Evolutionary conservation across 2,113 vertebrate species (phyloP), one percentile per base, ranked within the genome.

Genomic region (Asarcornis scutulata): DNA sequence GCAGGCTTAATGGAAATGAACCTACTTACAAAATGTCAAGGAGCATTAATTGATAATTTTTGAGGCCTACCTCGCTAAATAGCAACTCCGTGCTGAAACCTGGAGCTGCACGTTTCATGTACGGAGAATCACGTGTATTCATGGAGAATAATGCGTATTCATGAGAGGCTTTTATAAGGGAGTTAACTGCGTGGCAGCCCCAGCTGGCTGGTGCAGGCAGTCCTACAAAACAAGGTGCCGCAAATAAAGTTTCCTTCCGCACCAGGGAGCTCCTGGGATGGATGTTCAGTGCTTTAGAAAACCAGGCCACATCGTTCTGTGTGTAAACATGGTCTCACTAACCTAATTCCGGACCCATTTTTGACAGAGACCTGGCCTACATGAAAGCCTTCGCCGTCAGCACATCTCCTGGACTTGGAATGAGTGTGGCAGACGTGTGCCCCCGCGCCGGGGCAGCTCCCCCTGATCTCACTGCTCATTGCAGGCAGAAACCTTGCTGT

Each of bases 31-130:
- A 94, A 97, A 96, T 92, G 93, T 95, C 93, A 93, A 91, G 93
- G 90, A 95, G 95, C 93, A 88, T 96, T 86, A 96, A 96, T 93
- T 92, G 95, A 86, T 71, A 60, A 92, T 94, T 95, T 91, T 46
- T 25, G 93, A 81, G 85, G 82, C 91, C 88, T 71, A 80, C 81
- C 82, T 94, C 3, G 6, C 90, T 91, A 89, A 89, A 82, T 74
- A 91, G 52, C 88, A 72, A 17, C 27, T 88, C 23, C 3, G 36
- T 62, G 68, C 77, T 79, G 83, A 76, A 82, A 67, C 18, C 62
- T 79, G 23, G 66, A 77, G 81, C 92, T 95, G 90, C 77, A 48
- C 64, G 69, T 72, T 78, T 66, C 78, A 96, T 92, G 21, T 64
- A 86, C 86, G 86, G 92, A 86, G 88, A 95, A 94, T 91, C 83